Conservation (phyloP, 2,113 vertebrate genomes). For the Mus spicilegus region DNA sequence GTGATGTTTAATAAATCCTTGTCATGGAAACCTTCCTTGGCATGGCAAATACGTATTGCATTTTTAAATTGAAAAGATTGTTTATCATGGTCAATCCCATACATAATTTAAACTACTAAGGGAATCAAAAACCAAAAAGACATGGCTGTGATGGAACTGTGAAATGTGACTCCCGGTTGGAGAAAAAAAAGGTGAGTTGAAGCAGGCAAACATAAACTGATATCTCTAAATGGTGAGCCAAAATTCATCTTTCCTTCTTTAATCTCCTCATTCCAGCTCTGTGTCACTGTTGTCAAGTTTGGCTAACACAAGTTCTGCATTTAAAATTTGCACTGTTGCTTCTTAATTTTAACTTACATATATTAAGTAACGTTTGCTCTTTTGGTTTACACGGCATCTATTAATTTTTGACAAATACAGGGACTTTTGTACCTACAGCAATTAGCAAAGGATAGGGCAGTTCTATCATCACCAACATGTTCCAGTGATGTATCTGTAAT, state of each 20-base stretch:
- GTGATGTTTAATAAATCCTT: slow-evolving; percentile 14
- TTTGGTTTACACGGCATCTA: background rate
- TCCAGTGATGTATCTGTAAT: background rate
- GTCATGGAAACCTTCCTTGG: slow-evolving; percentile 16
- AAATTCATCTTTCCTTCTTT: background rate
- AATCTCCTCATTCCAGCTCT: background rate
- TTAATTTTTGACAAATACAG: background rate
- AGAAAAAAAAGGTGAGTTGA: background rate
- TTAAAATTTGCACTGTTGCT: background rate
- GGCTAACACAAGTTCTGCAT: background rate
- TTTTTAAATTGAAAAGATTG: slow-evolving; percentile 21
- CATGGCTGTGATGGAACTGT: background rate
- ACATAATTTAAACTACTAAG: background rate
- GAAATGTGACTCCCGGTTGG: background rate
- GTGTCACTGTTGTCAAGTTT: background rate
- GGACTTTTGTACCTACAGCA: background rate
- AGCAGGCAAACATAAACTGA: background rate
- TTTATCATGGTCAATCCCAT: background rate
- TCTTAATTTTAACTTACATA: background rate
- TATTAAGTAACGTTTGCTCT: background rate
- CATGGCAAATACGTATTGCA: slow-evolving; percentile 16
- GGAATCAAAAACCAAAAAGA: background rate
- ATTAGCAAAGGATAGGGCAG: fast-evolving
- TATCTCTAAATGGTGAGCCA: background rate
- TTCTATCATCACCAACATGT: background rate